Evolutionary conservation across 2,888 invertebrate genomes (phyloP).

Genomic region (Chymomyza procnemis): DNA sequence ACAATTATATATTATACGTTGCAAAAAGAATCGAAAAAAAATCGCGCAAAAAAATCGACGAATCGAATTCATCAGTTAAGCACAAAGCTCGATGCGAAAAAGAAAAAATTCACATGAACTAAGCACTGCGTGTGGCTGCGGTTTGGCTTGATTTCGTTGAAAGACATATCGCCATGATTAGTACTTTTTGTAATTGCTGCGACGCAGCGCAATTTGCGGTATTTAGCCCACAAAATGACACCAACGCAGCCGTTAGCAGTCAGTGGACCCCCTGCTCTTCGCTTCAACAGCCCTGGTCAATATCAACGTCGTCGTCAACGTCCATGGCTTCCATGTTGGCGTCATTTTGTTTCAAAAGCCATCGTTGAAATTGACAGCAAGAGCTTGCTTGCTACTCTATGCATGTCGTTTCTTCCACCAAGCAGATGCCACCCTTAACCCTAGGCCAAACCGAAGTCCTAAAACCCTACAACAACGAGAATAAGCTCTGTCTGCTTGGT

Average conservation of each 20-base stretch:
- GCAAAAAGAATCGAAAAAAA: constrained; percentile 27
- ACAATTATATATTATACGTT: constrained; percentile 39
- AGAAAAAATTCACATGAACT: neutral
- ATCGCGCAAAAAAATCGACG: constrained; percentile 18
- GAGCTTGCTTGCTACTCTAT: constrained; percentile 28
- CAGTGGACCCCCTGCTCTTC: constrained; percentile 6
- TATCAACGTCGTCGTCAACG: constrained; percentile 14
- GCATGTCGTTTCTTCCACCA: constrained; percentile 17
- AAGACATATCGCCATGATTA: constrained; percentile 55
- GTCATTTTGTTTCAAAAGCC: constrained; percentile 62
- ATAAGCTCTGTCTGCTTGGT: neutral
- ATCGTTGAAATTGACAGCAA: constrained; percentile 56
- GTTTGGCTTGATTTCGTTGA: constrained; percentile 37
- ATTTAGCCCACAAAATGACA: constrained; percentile 67
- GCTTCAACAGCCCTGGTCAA: neutral
- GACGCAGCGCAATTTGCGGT: constrained; percentile 68
- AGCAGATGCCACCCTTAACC: neutral
- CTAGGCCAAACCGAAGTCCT: neutral
- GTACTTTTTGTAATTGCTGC: constrained; percentile 66
- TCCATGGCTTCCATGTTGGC: constrained; percentile 23
- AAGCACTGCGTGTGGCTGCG: constrained; percentile 4
- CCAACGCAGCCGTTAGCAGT: constrained; percentile 21
- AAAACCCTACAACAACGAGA: neutral
- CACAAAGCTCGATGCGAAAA: neutral
- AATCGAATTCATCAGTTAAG: neutral